Percentiles rank a stretch among this genome's conserved stretches.
phyloP scores from a whole-genome alignment of 2,797 vertebrate species.

The Acanthurus lineatus region DNA sequence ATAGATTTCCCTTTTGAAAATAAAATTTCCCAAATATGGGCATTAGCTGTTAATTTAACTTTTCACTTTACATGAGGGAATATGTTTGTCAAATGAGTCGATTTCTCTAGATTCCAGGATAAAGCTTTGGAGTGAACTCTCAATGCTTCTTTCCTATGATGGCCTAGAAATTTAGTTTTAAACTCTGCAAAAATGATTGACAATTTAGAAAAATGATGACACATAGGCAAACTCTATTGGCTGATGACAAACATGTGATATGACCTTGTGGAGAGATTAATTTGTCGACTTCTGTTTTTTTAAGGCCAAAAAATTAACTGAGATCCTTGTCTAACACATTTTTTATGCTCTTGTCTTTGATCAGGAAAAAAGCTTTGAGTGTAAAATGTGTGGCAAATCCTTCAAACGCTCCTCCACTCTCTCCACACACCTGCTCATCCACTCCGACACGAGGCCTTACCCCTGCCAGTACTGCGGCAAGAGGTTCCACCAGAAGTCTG shows the following conservation, averaged over 20 bases:
- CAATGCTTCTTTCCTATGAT: too few relatives aligned
- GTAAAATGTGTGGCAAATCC: slow-evolving; percentile 98
- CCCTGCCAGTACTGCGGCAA: slow-evolving; percentile 99
- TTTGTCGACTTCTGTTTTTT: background rate
- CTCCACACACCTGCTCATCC: slow-evolving; percentile 98
- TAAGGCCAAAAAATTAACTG: too few relatives aligned
- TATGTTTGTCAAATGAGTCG: background rate
- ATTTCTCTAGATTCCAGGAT: background rate
- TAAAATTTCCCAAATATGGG: too few relatives aligned
- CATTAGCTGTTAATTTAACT: background rate
- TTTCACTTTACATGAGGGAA: background rate
- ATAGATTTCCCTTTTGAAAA: too few relatives aligned
- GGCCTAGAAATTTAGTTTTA: background rate
- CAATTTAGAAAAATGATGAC: too few relatives aligned
- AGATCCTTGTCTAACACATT: slow-evolving; percentile 69
- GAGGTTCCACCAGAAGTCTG: slow-evolving; percentile 98
- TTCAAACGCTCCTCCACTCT: slow-evolving; percentile 98
- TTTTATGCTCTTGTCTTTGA: background rate
- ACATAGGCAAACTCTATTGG: too few relatives aligned
- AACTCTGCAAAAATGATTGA: background rate
- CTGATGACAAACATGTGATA: background rate
- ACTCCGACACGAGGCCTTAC: slow-evolving; percentile 97
- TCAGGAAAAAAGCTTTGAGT: slow-evolving; percentile 98
- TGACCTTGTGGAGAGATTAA: background rate
- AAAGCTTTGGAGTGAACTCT: background rate